phyloP scores from a whole-genome alignment of 1,140 invertebrate genomes.

The Euschistus heros region DNA sequence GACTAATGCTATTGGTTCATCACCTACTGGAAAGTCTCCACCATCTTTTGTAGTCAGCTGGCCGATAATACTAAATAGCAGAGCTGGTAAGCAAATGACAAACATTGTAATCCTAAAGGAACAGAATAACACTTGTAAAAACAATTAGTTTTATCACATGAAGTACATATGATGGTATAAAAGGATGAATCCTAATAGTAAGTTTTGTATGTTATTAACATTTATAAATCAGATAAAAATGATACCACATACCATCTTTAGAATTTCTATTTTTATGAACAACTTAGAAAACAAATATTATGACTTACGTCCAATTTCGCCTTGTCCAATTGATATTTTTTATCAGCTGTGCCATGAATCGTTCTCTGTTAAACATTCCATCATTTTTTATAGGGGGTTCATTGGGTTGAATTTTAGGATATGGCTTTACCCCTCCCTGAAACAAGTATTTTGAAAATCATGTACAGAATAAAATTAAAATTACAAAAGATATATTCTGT shows the following conservation, averaged over 20 bases:
- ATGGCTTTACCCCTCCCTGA: slow-evolving; percentile 1
- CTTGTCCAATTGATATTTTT: slow-evolving; percentile 85
- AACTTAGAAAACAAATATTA: too few species aligned
- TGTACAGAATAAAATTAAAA: too few species aligned
- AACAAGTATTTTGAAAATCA: too few species aligned
- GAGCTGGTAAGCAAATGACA: slow-evolving; percentile 45
- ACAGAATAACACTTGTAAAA: too few species aligned
- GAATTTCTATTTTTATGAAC: too few species aligned
- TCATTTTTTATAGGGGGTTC: slow-evolving; percentile 15
- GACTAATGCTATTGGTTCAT: neutral
- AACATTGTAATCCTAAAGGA: slow-evolving; percentile 39
- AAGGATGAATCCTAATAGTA: too few species aligned
- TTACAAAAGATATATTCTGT: too few species aligned
- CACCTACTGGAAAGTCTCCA: slow-evolving; percentile 11
- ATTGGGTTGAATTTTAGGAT: slow-evolving; percentile 16
- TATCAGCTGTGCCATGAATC: slow-evolving; percentile 67
- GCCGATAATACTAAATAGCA: slow-evolving; percentile 49
- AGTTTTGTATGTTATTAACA: too few species aligned
- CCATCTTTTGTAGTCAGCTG: slow-evolving; percentile 31
- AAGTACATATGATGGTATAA: too few species aligned
- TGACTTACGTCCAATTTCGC: slow-evolving; percentile 74
- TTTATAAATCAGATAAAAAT: too few species aligned
- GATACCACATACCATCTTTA: too few species aligned
- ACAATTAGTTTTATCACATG: too few species aligned
- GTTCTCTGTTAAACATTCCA: slow-evolving; percentile 13